Evolutionary conservation across 2,888 invertebrate species (phyloP), one percentile per base, ranked within the genome.

Genomic region (Sesamia inferens): DNA sequence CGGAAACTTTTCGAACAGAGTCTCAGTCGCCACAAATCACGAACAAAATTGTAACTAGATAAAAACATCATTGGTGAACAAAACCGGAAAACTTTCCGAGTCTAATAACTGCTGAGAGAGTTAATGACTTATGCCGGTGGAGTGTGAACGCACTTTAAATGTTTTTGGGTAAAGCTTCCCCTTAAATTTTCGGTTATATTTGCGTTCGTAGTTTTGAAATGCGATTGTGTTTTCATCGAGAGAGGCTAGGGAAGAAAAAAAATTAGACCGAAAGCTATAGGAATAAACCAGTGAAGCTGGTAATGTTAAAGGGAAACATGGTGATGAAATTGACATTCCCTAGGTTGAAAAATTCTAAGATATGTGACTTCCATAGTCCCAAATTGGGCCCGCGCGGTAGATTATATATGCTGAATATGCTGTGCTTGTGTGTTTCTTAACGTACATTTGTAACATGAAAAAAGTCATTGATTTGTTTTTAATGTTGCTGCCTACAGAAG

Each of bases 121-220:
- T 82, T 87, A 87, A 87, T 87, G 87, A 87, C 87, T 87, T 87
- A 87, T 87, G 88, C 86, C 81, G 74, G 58, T 77, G 84, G 65
- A 84, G 78, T 82, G 87, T 85, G 77, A 85, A 82, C 79, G 82
- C 79, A 79, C 85, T 83, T 85, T 84, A 67, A 81, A 84, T 79
- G 84, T 85, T 85, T 86, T 82, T 71, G 82, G 69, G 59, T 63
- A 63, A 59, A 59, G 68, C 69, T 79, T 63, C 68, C 79, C 71
- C 69, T 82, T 85, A 68, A 84, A 86, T 85, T 72, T 83, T 75
- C 64, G 48, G 67, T 74, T 62, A 71, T n/a, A 47, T n/a, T 14
- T 10, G 65, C 14, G 51, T 58, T 62, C 22, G 51, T 71, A 61
- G 72, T 70, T 76, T 65, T 61, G 59, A 54, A 71, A 58, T 71